A percentile compares a stretch with the other conserved stretches of the same genome.
phyloP scores from a whole-genome alignment of 2,113 vertebrate genomes.

The Coptodon rendalli region DNA sequence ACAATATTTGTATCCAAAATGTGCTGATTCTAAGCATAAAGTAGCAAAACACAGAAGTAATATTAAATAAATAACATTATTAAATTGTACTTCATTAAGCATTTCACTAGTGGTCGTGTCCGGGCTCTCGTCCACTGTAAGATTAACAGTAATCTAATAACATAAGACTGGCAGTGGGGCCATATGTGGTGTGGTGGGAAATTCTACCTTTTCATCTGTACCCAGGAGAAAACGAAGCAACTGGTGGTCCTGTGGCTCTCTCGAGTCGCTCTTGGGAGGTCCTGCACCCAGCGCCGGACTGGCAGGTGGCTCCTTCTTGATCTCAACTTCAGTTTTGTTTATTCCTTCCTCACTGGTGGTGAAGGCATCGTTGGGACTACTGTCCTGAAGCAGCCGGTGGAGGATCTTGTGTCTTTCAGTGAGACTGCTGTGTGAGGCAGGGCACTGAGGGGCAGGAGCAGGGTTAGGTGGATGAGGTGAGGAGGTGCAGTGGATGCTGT shows the following conservation, averaged over 20 bases:
- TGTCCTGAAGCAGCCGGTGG: constrained; percentile 90
- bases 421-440: constrained; percentile 88
- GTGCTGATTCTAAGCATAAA: neutral
- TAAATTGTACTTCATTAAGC: neutral
- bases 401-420: constrained; percentile 92
- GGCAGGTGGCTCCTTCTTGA: constrained; percentile 78
- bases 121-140: neutral
- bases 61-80: neutral
- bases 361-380: constrained; percentile 80
- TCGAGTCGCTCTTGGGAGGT: constrained; percentile 65
- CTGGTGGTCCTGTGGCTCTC: constrained; percentile 89
- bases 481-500: constrained; percentile 18
- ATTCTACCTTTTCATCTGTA: constrained; percentile 81
- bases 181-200: neutral
- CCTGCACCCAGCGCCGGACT: constrained; percentile 40
- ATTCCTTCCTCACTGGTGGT: constrained; percentile 27
- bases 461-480: constrained; percentile 50
- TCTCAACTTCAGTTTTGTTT: constrained; percentile 43
- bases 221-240: constrained; percentile 90
- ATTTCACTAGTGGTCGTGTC: neutral
- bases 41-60: neutral
- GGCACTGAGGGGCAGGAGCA: constrained; percentile 73
- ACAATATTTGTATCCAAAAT: neutral
- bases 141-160: neutral
- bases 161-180: neutral